These are phyloP conservation scores for Arizona elegans DNA, from an alignment of 2,113 vertebrate genomes.

Conservation along the genomic window DNA sequence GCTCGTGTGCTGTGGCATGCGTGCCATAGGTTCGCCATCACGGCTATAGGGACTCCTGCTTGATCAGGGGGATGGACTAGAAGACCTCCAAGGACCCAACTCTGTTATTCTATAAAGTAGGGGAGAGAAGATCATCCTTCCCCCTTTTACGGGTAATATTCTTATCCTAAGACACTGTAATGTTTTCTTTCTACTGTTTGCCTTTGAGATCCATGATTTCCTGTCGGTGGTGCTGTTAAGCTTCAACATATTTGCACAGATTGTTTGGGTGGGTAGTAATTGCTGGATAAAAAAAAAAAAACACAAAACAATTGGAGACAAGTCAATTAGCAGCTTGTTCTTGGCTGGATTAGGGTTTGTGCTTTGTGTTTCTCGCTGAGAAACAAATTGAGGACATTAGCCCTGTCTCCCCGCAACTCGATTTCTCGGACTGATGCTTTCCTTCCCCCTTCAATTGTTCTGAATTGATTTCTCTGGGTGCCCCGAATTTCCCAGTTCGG, in stretches of 20 bases:
- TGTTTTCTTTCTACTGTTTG: conserved; percentile 42
- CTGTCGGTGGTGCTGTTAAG: conserved; percentile 29
- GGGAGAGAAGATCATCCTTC: not conserved
- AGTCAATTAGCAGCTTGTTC: conserved; percentile 53
- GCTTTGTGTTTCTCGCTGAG: conserved; percentile 6
- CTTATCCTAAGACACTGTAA: not conserved
- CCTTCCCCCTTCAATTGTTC: conserved; percentile 11
- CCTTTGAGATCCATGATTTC: conserved; percentile 26
- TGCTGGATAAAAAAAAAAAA: conserved; percentile 46
- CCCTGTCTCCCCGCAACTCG: conserved; percentile 38
- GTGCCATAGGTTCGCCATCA: too few relatives aligned
- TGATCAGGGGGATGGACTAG: not conserved
- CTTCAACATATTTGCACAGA: conserved; percentile 53
- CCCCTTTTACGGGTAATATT: not conserved
- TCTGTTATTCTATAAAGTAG: not conserved
- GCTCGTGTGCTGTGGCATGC: too few relatives aligned
- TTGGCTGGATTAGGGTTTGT: conserved; percentile 3
- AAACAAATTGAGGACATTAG: conserved; percentile 38
- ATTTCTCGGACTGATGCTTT: conserved; percentile 3
- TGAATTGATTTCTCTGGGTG: conserved; percentile 28
- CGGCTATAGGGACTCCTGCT: not conserved
- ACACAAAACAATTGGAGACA: conserved; percentile 41
- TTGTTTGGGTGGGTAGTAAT: conserved; percentile 39
- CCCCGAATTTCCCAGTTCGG: not conserved
- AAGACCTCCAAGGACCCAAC: not conserved